Conservation (phyloP, 2,113 vertebrate genomes). For the Reinhardtius hippoglossoides region DNA sequence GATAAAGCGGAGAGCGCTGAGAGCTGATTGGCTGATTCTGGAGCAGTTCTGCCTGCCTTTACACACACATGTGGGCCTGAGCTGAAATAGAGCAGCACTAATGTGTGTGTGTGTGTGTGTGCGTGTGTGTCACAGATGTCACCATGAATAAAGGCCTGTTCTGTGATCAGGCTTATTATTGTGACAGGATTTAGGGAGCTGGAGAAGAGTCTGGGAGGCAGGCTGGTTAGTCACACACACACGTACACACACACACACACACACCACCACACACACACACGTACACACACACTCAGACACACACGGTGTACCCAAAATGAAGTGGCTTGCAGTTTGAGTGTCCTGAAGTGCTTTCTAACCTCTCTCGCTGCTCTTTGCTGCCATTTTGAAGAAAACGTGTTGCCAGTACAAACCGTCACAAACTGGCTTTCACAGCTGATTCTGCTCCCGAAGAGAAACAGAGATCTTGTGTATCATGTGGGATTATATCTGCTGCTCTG, state of each 20-base stretch:
- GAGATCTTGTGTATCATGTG: neutral
- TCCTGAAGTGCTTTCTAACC: conserved; percentile 62
- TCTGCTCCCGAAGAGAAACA: neutral
- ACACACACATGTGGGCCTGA: conserved; percentile 22
- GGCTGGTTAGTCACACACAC: conserved; percentile 50
- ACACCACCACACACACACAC: no score
- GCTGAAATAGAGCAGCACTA: conserved; percentile 79
- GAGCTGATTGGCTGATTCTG: conserved; percentile 57
- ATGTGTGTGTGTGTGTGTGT: conserved; percentile 51
- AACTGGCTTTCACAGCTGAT: neutral
- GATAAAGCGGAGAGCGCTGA: conserved; percentile 17
- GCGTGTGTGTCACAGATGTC: conserved; percentile 69
- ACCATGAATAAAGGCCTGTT: conserved; percentile 67
- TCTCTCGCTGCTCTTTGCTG: conserved; percentile 39
- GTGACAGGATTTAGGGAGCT: conserved; percentile 71
- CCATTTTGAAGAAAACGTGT: conserved; percentile 45
- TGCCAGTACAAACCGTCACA: neutral
- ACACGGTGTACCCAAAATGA: conserved; percentile 32
- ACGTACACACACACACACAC: conserved; percentile 28
- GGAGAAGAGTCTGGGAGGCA: conserved; percentile 60
- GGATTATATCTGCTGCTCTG: neutral
- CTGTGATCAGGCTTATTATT: conserved; percentile 77
- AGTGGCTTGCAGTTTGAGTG: conserved; percentile 53
- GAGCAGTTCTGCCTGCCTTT: conserved; percentile 43
- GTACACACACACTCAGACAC: neutral